Percentiles rank a stretch among this genome's conserved stretches.
Evolutionary conservation across 2,888 invertebrate genomes (phyloP).

Genomic region (Drosophila anomelani): DNA sequence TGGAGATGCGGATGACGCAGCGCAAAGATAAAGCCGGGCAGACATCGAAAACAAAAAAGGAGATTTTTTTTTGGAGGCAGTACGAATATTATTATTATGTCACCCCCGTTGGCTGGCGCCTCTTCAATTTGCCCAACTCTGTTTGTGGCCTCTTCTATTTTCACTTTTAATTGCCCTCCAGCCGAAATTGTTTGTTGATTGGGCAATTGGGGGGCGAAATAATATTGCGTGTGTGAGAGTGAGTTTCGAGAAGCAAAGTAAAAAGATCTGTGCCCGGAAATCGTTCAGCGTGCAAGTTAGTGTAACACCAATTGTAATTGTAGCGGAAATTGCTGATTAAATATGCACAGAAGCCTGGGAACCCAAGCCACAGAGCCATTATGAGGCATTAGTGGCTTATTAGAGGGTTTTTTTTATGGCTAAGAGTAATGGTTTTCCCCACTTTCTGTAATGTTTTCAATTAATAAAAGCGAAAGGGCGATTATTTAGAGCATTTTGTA

Average conservation of each 20-base stretch:
- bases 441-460: background rate
- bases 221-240: slow-evolving; percentile 8
- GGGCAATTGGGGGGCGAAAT: slow-evolving; percentile 21
- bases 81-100: slow-evolving; percentile 32
- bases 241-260: slow-evolving; percentile 2
- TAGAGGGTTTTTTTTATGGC: background rate
- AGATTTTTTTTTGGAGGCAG: background rate
- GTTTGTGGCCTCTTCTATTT: slow-evolving; percentile 34
- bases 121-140: slow-evolving; percentile 28
- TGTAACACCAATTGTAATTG: slow-evolving; percentile 43
- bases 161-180: slow-evolving; percentile 43
- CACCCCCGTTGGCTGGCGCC: slow-evolving; percentile 25
- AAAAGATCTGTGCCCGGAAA: slow-evolving; percentile 51
- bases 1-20: slow-evolving; percentile 30
- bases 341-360: slow-evolving; percentile 32
- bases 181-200: slow-evolving; percentile 31
- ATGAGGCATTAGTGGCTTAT: slow-evolving; percentile 3
- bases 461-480: background rate
- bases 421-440: background rate
- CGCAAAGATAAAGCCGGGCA: slow-evolving; percentile 23
- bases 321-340: slow-evolving; percentile 57
- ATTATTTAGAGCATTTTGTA: background rate
- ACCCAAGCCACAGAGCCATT: background rate
- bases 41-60: slow-evolving; percentile 5
- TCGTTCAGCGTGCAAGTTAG: slow-evolving; percentile 12